Conservation (phyloP, 2,888 invertebrate species). For the Diplolepis rosae region DNA sequence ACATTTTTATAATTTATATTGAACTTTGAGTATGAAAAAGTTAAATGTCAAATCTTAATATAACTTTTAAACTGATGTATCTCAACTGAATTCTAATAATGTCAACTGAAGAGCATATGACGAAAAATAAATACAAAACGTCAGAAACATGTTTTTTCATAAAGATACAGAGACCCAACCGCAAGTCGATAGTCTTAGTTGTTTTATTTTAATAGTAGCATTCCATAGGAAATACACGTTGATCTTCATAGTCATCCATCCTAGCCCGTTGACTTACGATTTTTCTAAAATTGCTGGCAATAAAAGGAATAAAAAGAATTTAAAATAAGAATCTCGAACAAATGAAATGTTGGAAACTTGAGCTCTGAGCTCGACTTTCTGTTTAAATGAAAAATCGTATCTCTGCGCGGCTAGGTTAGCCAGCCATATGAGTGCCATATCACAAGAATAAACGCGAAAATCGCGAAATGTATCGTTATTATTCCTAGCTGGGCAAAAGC, state of each 20-base stretch:
- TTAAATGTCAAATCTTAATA: no score
- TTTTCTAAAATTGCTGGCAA: constrained; percentile 28
- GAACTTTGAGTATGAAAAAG: no score
- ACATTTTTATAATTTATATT: not conserved
- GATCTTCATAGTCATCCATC: constrained; percentile 64
- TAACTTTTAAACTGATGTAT: no score
- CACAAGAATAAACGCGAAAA: constrained; percentile 50
- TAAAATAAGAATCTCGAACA: not conserved
- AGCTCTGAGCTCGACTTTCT: constrained; percentile 37
- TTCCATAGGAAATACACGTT: constrained; percentile 64
- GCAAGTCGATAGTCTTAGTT: constrained; percentile 39
- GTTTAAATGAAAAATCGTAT: constrained; percentile 46
- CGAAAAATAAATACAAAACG: not conserved
- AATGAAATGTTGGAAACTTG: constrained; percentile 37
- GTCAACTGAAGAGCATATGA: not conserved
- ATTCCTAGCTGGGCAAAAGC: constrained; percentile 43
- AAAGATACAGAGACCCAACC: constrained; percentile 20
- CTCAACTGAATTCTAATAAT: not conserved
- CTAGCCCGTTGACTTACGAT: constrained; percentile 56
- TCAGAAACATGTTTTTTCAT: constrained; percentile 12
- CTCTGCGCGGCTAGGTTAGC: constrained; percentile 56
- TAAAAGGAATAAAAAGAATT: not conserved
- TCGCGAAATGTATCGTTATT: constrained; percentile 41
- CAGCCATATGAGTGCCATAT: constrained; percentile 74
- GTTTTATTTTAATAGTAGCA: constrained; percentile 65